Conservation (phyloP, 2,113 vertebrate genomes). For the Monopterus albus region DNA sequence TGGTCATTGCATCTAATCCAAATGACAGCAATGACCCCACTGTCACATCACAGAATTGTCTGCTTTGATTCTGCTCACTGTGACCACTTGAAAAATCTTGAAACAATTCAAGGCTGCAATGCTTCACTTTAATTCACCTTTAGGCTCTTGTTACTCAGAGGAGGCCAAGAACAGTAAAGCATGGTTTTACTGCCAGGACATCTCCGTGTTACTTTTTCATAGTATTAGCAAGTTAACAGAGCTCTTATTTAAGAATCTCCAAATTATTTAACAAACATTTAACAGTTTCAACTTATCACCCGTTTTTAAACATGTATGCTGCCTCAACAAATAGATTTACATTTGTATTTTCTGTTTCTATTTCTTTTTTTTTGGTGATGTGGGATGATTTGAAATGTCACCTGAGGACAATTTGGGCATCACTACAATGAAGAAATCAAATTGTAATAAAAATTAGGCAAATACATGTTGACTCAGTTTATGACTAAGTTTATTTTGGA, state of each 20-base stretch:
- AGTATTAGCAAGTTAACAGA: no score
- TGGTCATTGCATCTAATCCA: slow-evolving; percentile 69
- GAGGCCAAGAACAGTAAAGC: slow-evolving; percentile 51
- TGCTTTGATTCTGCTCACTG: slow-evolving; percentile 37
- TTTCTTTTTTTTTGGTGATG: slow-evolving; percentile 54
- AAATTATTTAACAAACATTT: no score
- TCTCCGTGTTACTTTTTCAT: no score
- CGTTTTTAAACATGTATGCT: accelerated
- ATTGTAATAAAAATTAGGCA: slow-evolving; percentile 64
- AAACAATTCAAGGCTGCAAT: slow-evolving; percentile 59
- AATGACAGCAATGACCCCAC: slow-evolving; percentile 58
- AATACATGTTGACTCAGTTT: slow-evolving; percentile 22
- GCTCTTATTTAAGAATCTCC: no score
- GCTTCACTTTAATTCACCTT: slow-evolving; percentile 57
- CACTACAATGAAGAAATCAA: slow-evolving; percentile 60
- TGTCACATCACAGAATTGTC: slow-evolving; percentile 55
- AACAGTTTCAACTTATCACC: background rate
- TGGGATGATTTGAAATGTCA: slow-evolving; percentile 43
- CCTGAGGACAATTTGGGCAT: slow-evolving; percentile 60
- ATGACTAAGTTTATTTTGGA: slow-evolving; percentile 21
- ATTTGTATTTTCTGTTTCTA: slow-evolving; percentile 25
- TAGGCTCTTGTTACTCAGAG: slow-evolving; percentile 24
- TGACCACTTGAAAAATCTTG: slow-evolving; percentile 46
- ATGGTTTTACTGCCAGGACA: slow-evolving; percentile 18
- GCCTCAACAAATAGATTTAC: background rate